phyloP scores from a whole-genome alignment of 2,797 vertebrate genomes.

The Coendou prehensilis region DNA sequence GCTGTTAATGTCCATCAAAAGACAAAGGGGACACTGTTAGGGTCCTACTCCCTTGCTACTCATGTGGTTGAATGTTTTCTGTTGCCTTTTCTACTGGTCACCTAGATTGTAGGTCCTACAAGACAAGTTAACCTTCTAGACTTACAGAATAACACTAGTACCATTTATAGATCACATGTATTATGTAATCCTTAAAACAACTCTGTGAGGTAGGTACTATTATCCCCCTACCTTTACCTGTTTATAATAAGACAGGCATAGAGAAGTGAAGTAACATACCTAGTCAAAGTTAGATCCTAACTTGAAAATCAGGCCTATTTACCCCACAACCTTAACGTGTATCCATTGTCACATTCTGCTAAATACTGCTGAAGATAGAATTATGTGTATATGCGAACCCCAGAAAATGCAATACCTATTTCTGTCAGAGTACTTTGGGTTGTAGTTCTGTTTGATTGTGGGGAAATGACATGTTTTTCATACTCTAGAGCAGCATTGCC shows the following conservation, averaged over 20 bases:
- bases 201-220: neutral
- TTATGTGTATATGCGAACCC: constrained; percentile 55
- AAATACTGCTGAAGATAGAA: constrained; percentile 46
- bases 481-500: neutral
- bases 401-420: constrained; percentile 49
- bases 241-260: constrained; percentile 17
- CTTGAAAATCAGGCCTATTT: constrained; percentile 21
- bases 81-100: constrained; percentile 46
- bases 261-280: constrained; percentile 52
- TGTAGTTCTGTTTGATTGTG: constrained; percentile 31
- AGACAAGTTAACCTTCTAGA: constrained; percentile 38
- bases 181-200: constrained; percentile 43
- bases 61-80: constrained; percentile 14
- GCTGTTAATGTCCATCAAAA: constrained; percentile 39
- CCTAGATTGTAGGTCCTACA: neutral
- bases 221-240: neutral
- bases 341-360: constrained; percentile 2
- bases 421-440: constrained; percentile 51
- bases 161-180: constrained; percentile 23
- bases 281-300: constrained; percentile 53
- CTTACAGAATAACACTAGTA: constrained; percentile 30
- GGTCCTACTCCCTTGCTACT: constrained; percentile 46
- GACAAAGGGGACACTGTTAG: constrained; percentile 38
- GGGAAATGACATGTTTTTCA: constrained; percentile 51
- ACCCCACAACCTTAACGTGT: neutral